Conservation (phyloP, 2,113 vertebrate species). For the Ornithorhynchus anatinus region DNA sequence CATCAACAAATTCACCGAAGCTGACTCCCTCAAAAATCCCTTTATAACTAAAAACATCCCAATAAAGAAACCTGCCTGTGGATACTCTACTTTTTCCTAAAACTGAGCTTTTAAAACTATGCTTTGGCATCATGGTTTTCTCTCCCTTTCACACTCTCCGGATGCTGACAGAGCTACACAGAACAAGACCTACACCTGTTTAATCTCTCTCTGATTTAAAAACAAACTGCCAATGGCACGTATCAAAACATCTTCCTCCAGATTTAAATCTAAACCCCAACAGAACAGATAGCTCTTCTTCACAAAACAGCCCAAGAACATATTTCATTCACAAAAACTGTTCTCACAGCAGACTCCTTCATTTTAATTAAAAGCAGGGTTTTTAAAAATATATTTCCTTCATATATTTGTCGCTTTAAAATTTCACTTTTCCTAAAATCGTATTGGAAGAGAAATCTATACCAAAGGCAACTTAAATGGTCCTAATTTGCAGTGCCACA, state of each 20-base stretch:
- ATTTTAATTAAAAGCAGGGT: not conserved
- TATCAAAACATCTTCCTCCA: not conserved
- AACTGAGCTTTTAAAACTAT: not conserved
- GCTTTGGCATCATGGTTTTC: fast-evolving
- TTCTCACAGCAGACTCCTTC: not conserved
- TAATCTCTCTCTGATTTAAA: not conserved
- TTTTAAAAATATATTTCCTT: not conserved
- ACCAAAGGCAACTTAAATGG: constrained; percentile 36
- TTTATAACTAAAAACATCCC: not conserved
- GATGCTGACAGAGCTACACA: not conserved
- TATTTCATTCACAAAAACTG: constrained; percentile 3
- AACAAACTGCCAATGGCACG: not conserved
- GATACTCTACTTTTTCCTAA: not conserved
- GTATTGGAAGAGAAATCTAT: not conserved
- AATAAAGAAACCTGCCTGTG: not conserved
- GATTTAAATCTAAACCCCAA: not conserved
- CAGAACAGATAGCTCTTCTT: not conserved
- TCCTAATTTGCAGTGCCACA: constrained; percentile 41
- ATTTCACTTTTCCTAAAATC: not conserved
- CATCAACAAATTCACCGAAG: not conserved
- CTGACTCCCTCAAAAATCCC: not conserved
- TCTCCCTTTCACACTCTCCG: not conserved
- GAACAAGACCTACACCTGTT: not conserved
- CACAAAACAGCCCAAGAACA: not conserved
- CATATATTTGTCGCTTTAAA: not conserved